Evolutionary conservation across 2,113 vertebrate genomes (phyloP).

Genomic region (Cephalopholis sonnerati): DNA sequence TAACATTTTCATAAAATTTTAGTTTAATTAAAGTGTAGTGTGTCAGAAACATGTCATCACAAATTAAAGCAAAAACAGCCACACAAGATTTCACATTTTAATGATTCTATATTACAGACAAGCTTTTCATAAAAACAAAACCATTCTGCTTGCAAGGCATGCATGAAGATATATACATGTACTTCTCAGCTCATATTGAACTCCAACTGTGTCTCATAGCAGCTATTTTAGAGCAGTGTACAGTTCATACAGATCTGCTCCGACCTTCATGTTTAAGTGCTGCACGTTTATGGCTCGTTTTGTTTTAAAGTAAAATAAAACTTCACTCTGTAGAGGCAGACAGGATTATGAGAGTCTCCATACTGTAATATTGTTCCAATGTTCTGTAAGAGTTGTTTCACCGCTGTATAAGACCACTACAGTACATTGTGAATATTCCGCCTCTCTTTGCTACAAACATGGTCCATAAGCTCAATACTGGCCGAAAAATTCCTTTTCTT

Average conservation of each 20-base stretch:
- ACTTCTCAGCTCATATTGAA: background rate
- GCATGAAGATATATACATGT: constrained; percentile 47
- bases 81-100: constrained; percentile 51
- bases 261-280: background rate
- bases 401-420: background rate
- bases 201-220: background rate
- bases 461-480: constrained; percentile 23
- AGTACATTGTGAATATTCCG: background rate
- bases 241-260: background rate
- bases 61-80: background rate
- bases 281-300: constrained; percentile 21
- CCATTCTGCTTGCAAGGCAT: constrained; percentile 33
- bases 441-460: background rate
- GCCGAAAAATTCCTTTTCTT: background rate
- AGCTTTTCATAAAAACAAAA: constrained; percentile 43
- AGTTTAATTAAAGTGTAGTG: too few species aligned
- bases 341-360: background rate
- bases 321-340: background rate
- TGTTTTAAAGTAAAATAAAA: background rate
- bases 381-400: background rate
- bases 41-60: too few species aligned
- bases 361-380: background rate
- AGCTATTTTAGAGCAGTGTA: constrained; percentile 22
- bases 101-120: constrained; percentile 56
- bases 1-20: too few species aligned